Evolutionary conservation across 2,888 invertebrate species (phyloP).

Genomic region (Drosophila paranaensis): DNA sequence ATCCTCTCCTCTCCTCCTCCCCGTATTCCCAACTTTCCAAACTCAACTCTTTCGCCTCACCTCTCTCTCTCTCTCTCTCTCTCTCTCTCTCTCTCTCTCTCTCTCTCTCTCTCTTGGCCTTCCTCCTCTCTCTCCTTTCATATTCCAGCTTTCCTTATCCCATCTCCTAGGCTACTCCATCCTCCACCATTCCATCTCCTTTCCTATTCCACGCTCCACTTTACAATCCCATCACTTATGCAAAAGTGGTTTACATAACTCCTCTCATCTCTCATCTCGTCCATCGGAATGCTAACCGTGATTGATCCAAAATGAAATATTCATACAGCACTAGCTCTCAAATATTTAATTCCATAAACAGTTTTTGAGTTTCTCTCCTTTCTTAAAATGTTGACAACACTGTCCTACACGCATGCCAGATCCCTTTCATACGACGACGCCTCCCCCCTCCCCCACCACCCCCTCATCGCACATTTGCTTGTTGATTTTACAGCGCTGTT

Average conservation of each 20-base stretch:
- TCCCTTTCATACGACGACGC: not conserved
- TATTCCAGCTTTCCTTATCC: too few relatives aligned
- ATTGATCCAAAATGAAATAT: not conserved
- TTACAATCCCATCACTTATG: not conserved
- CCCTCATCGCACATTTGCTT: slow-evolving; percentile 9
- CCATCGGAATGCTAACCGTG: too few relatives aligned
- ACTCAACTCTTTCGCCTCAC: not conserved
- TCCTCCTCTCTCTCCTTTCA: not conserved
- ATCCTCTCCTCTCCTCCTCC: too few relatives aligned
- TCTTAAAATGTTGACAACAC: slow-evolving; percentile 2
- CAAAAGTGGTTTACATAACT: too few relatives aligned
- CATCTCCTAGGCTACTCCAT: too few relatives aligned
- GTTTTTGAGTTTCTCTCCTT: not conserved
- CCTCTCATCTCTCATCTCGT: too few relatives aligned
- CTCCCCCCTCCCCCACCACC: not conserved
- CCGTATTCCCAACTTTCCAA: too few relatives aligned
- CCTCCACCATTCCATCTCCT: not conserved
- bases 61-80: not conserved
- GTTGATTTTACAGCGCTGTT: slow-evolving; percentile 47
- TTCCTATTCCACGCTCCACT: not conserved
- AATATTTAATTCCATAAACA: slow-evolving; percentile 1
- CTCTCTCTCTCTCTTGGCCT: too few relatives aligned
- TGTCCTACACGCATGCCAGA: not conserved
- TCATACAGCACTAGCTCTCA: not conserved
- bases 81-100: not conserved